Evolutionary conservation across 2,113 vertebrate genomes (phyloP), one percentile per base, ranked within the genome.

Genomic region (Ancistrus triradiatus): DNA sequence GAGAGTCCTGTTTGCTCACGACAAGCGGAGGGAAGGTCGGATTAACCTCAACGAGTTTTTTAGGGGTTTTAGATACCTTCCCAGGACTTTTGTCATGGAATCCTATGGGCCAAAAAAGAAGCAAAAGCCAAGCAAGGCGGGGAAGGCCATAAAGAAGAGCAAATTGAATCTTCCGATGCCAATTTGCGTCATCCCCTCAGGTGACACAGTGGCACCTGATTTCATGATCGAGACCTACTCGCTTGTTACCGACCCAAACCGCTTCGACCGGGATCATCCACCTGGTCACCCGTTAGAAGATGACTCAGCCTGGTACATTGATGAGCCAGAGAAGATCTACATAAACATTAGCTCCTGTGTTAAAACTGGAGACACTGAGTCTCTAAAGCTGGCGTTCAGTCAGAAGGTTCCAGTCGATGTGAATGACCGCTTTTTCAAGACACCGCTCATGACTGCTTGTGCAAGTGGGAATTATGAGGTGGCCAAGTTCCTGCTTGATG

Each of bases 361-460:
- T 52, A 94, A 80, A 75, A 85, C 72, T 0, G 91, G 86, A 43
- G 91, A 98, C 58, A 33, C 91, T 4, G 86, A 89, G 11, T 92
- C 95, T 15, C 76, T 99, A 64, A 87, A 89, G 70, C 89, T 90
- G 2, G 95, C 95, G 0, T 88, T 98, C 37, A 85, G 81, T 1
- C 74, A 88, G 14, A 90, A 89, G 1, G 84, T 97, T 17, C 86
- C 90, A 0, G 88, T 98, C 74, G 90, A 99, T 50, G 67, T 92
- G 31, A 85, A 85, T 44, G 95, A 99, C 60, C 80, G 64, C 46
- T 93, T 84, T 40, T 98, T 92, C 77, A 96, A 93, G 85, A 97
- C 95, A 0, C 95, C 95, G 0, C 80, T 98, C 28, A 98, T 95
- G 90, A 77, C 79, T 2, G 94, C 94, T 0, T 97, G 94, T 71